Evolutionary conservation across 2,113 vertebrate species (phyloP), one percentile per base, ranked within the genome.

Genomic region (Desmodus rotundus): DNA sequence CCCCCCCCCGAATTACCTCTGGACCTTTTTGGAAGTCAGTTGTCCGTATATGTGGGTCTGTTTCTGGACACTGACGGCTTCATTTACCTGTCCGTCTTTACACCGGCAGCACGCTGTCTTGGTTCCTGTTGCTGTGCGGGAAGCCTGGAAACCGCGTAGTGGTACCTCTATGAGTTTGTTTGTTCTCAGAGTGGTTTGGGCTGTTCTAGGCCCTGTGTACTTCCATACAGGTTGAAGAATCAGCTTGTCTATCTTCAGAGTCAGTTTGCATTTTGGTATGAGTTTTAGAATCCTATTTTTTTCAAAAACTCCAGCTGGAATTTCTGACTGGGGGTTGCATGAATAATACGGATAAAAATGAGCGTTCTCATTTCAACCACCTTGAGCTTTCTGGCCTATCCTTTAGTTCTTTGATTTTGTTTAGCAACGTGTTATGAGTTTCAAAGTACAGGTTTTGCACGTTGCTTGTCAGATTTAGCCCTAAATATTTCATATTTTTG

Each of bases 361-460:
- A 36, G 87, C 14, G 2, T 28, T 9, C 3, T 0, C 54, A 0
- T 38, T 33, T 8, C 17, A 28, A 19, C 4, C 14, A 2, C 26
- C 0, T 0, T 3, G 61, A 10, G 50, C 33, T 20, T 70, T 20
- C 50, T 2, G 12, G 61, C 41, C 50, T 1, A 0, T 31, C 41
- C 26, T 63, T 20, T 3, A 0, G 5, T 8, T 31, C 63, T 91
- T 54, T 7, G 73, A 10, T 52, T 43, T 80, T 28, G 38, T n/a
- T 22, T 17, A 4, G 81, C 63, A 13, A 8, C 6, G 1, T 10
- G 8, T 7, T 17, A 6, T 36, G 43, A n/a, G 36, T 14, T 52
- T 65, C 82, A 24, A 17, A 10, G 86, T 8, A 19, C 38, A 19
- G 56, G 33, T 43, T 13, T 16, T 61, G 2, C 8, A 16, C 52